These are phyloP conservation scores for Andrena haemorrhoa DNA, from an alignment of 2,888 invertebrate genomes.

Conservation along the genomic window DNA sequence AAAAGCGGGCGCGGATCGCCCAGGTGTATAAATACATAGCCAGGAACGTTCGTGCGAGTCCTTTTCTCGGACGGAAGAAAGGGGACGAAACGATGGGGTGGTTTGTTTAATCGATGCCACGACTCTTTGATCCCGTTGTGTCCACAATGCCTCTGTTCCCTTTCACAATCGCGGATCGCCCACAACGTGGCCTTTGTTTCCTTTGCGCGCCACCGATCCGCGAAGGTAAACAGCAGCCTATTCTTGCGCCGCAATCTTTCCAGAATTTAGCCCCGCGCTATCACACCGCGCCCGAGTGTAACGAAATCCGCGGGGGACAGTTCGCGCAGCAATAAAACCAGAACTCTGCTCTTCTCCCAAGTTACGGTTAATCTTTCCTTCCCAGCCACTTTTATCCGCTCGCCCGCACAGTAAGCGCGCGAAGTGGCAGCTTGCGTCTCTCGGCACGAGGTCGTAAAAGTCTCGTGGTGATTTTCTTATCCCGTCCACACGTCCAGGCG, in stretches of 20 bases:
- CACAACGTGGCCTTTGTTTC: constrained; percentile 49
- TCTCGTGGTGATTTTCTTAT: too few relatives aligned
- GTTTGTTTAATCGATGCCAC: constrained; percentile 84
- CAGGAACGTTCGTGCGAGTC: constrained; percentile 39
- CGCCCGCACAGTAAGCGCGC: too few relatives aligned
- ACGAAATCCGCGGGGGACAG: too few relatives aligned
- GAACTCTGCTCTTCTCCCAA: too few relatives aligned
- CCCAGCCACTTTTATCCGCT: too few relatives aligned
- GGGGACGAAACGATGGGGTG: constrained; percentile 67
- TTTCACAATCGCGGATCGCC: constrained; percentile 39
- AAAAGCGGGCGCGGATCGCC: neutral
- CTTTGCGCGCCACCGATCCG: constrained; percentile 43
- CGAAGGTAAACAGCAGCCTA: constrained; percentile 52
- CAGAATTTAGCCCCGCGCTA: constrained; percentile 28
- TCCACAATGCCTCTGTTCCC: constrained; percentile 45
- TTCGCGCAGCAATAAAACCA: too few relatives aligned
- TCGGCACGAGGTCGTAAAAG: too few relatives aligned
- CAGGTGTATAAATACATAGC: constrained; percentile 50
- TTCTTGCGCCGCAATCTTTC: constrained; percentile 23
- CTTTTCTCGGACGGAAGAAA: constrained; percentile 49
- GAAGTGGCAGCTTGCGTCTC: too few relatives aligned
- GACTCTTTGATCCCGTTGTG: constrained; percentile 75
- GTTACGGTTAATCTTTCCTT: too few relatives aligned
- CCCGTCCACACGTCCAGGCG: too few relatives aligned
- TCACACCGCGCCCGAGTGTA: neutral